Conservation (phyloP, 2,888 invertebrate genomes). For the Lepas anatifera region DNA sequence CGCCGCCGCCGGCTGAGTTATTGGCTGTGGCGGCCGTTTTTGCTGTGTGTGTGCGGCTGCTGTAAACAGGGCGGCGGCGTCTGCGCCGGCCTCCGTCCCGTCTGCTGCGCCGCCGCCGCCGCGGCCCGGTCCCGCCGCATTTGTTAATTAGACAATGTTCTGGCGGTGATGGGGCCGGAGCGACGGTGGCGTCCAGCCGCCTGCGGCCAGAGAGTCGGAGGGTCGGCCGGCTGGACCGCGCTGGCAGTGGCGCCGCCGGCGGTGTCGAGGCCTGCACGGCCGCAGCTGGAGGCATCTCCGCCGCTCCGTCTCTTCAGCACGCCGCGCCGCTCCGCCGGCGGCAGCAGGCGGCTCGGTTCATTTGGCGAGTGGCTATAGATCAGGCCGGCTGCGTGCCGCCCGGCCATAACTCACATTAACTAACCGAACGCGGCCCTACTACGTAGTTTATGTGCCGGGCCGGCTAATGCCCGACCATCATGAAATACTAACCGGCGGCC, state of each 20-base stretch:
- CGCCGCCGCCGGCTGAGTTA: too few species aligned
- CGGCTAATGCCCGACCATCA: background rate
- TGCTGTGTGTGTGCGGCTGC: too few species aligned
- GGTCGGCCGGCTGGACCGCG: too few species aligned
- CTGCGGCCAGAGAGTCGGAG: background rate
- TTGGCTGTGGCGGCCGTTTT: too few species aligned
- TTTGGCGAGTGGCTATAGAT: conserved; percentile 8
- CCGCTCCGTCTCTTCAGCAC: background rate
- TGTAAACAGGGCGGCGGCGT: too few species aligned
- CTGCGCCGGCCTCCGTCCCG: background rate
- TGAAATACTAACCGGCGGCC: background rate
- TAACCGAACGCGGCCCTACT: conserved; percentile 9
- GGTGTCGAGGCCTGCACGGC: background rate
- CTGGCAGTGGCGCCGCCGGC: background rate
- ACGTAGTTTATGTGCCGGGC: conserved; percentile 1
- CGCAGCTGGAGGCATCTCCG: background rate
- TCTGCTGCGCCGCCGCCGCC: background rate
- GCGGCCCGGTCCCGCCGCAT: too few species aligned
- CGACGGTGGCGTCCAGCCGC: background rate
- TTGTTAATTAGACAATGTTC: background rate
- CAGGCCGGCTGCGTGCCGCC: background rate
- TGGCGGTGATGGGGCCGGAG: background rate
- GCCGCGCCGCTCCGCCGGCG: background rate
- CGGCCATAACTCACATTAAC: conserved; percentile 7
- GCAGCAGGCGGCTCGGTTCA: background rate